phyloP scores from a whole-genome alignment of 2,888 invertebrate species.

The Deilephila elpenor region DNA sequence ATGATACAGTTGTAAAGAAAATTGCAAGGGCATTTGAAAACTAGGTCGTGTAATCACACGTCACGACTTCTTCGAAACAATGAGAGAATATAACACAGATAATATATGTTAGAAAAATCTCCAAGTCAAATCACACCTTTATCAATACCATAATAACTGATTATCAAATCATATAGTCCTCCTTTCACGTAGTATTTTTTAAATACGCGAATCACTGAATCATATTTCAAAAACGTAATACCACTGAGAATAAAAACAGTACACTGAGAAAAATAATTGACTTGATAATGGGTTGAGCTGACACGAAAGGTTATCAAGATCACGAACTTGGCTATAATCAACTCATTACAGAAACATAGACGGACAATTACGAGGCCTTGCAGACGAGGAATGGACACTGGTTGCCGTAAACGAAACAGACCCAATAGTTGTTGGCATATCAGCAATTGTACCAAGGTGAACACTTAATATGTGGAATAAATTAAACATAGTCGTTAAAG shows the following conservation, averaged over 20 bases:
- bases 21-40: constrained; percentile 13
- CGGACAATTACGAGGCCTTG: constrained; percentile 46
- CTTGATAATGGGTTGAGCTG: constrained; percentile 36
- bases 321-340: constrained; percentile 56
- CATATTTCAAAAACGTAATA: not conserved
- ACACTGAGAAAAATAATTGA: constrained; percentile 11
- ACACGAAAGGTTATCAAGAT: constrained; percentile 62
- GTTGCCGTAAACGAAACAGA: constrained; percentile 26
- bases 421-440: not conserved
- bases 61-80: not conserved
- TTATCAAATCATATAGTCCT: too few relatives aligned
- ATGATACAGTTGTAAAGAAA: constrained; percentile 21
- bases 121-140: too few relatives aligned
- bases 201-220: not conserved
- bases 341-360: constrained; percentile 45
- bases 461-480: constrained; percentile 11
- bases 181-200: too few relatives aligned
- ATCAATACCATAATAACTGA: too few relatives aligned
- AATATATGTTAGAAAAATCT: too few relatives aligned
- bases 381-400: constrained; percentile 23
- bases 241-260: not conserved
- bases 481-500: constrained; percentile 12
- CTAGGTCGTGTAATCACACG: constrained; percentile 4
- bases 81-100: not conserved
- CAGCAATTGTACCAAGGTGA: constrained; percentile 21